Base-by-base conservation (phyloP, 2,888 invertebrate genomes). In the Platycnemis pennipes region DNA sequence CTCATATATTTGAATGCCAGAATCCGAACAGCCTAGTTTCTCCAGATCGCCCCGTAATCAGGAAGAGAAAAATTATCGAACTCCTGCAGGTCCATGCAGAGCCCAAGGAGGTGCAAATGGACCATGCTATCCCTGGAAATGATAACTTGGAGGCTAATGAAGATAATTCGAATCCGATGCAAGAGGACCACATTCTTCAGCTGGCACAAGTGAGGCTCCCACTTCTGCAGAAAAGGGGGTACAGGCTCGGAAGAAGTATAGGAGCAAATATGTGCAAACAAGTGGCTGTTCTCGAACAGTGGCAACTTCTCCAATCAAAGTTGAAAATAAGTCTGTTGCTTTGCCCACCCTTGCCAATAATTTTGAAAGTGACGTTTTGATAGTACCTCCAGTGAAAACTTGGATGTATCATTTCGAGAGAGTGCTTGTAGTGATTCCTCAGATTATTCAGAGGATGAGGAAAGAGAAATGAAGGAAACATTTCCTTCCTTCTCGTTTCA, bases 401-500 rank as follows among this genome's bases (percentile, higher is more conserved):
- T 56, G 16, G 56, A 56, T 22, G 13, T 22, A 56, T 56, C 56
- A 56, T 56, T 56, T 56, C 56, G 22, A 19, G 56, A 56, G 56
- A 56, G 56, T 56, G 56, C 22, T 19, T 56, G 13, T 56, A 56
- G 56, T 56, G 56, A 56, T 56, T 56, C 56, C 56, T 56, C 56
- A 56, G 56, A 56, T 56, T 56, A 56, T 56, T 56, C 56, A 22
- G 56, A 56, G 56, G 56, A 56, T 56, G 56, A 56, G 56, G 56
- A 56, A 16, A 56, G 56, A 19, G 56, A 19, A 22, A 56, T 56
- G 56, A 56, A 56, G 56, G 56, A 22, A 94, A 94, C 95, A 95
- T 42, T 94, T 89, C 42, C 56, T 46, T 31, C 49, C 94, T 46
- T 94, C 94, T 44, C 95, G 94, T 94, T 95, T 95, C 49, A 95